A percentile compares a stretch with the other conserved stretches of the same genome.
Conservation (phyloP, 2,888 invertebrate genomes). For the Odontocerum albicorne region DNA sequence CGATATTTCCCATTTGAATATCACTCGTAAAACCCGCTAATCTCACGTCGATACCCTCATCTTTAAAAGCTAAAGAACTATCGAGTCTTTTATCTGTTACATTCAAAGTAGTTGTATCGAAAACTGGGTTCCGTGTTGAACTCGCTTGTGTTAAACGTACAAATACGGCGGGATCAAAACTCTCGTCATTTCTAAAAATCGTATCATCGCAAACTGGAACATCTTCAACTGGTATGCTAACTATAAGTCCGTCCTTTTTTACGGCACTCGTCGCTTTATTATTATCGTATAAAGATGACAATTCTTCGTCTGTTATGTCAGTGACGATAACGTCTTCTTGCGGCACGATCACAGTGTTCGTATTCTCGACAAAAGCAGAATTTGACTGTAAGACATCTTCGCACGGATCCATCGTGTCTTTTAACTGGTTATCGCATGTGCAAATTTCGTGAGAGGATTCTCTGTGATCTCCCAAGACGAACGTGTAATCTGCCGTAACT, state of each 20-base stretch:
- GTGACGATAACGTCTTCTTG: background rate
- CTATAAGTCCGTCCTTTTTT: background rate
- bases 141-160: background rate
- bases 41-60: background rate
- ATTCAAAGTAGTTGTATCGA: background rate
- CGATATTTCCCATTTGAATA: too few species aligned
- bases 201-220: too few species aligned
- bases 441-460: background rate
- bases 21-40: too few species aligned
- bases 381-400: too few species aligned
- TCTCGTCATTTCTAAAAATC: background rate
- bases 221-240: too few species aligned
- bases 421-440: background rate
- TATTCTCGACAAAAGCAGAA: background rate
- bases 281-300: too few species aligned
- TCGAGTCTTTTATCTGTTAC: background rate
- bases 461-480: conserved; percentile 15
- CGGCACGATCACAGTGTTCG: background rate
- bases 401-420: too few species aligned
- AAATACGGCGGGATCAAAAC: too few species aligned
- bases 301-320: background rate
- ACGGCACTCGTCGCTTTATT: too few species aligned
- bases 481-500: conserved; percentile 26
- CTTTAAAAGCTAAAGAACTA: background rate
- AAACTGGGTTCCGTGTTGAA: background rate